Evolutionary conservation across 2,888 invertebrate genomes (phyloP), one percentile per base, ranked within the genome.

Genomic region (Acrocera orbiculus): DNA sequence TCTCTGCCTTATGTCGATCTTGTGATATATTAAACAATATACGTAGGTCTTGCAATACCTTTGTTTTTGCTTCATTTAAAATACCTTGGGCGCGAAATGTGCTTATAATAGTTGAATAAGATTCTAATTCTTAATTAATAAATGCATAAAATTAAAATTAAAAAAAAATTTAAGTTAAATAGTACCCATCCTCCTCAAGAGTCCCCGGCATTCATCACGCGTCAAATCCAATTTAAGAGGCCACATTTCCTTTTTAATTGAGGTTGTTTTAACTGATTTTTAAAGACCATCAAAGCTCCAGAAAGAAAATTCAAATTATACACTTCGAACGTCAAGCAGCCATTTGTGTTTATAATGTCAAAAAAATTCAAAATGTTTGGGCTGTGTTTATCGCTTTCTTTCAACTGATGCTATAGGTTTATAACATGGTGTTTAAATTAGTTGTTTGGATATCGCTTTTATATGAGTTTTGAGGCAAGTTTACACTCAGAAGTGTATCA

Each of bases 1-100:
- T 74, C 66, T 92, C 92, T 35, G 89, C 89, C 51, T 82, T 76
- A 62, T 92, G 90, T 47, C 92, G 70, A 60, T 92, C 92, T 54
- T 76, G 74, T 40, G 85, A 77, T 58, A 92, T 89, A 62, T 85
- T 83, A 58, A 80, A 70, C 53, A 74, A 70, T 56, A 70, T 69
- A 52, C 83, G 77, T 46, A 89, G 68, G 53, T 89, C 85, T 56
- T 78, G 77, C 33, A 92, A 65, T 49, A 89, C 62, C 60, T 76
- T 80, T 54, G 76, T 75, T 67, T 87, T 87, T 52, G 78, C 78
- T 51, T 75, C 74, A 54, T 74, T 81, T 39, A 90, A 70, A 51
- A 78, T 73, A 45, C 92, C 92, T 65, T 90, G 90, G 49, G 90
- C 90, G 62, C 92, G 73, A 56, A 92, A 74, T 48, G 85, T 89